Conservation (phyloP, 2,888 invertebrate species). For the Philereme transversata region DNA sequence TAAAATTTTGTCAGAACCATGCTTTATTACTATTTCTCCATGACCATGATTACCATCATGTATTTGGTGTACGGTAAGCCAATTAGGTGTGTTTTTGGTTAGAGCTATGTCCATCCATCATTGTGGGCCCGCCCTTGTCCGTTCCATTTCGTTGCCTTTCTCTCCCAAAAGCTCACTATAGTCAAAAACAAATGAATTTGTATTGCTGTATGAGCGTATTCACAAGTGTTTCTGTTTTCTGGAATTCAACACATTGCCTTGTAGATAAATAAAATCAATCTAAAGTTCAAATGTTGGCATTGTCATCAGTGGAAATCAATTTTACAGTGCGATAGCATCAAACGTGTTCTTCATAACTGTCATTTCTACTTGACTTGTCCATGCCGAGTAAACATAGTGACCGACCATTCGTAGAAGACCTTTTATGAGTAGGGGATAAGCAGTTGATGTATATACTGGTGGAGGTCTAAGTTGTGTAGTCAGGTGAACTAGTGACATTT, state of each 20-base stretch:
- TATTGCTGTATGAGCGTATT: too few relatives aligned
- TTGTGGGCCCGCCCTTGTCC: constrained; percentile 62
- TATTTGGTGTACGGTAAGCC: constrained; percentile 66
- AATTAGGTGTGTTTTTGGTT: constrained; percentile 76
- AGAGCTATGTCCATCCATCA: constrained; percentile 72
- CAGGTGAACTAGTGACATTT: constrained; percentile 62
- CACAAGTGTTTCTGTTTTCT: neutral
- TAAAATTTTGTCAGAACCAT: constrained; percentile 31
- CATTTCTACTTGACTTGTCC: constrained; percentile 38
- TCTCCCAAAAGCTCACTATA: constrained; percentile 27
- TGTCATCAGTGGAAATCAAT: constrained; percentile 51
- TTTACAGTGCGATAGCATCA: constrained; percentile 46
- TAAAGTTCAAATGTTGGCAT: constrained; percentile 20
- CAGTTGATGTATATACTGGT: neutral
- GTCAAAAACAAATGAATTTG: neutral
- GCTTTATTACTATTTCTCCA: constrained; percentile 36
- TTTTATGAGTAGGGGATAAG: constrained; percentile 3
- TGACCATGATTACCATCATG: constrained; percentile 57
- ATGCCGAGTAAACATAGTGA: constrained; percentile 36
- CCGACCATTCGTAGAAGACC: constrained; percentile 34
- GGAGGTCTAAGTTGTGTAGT: constrained; percentile 39
- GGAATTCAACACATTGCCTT: neutral
- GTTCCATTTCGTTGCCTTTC: constrained; percentile 59
- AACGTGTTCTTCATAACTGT: constrained; percentile 48
- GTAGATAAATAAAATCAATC: neutral